Evolutionary conservation across 2,888 invertebrate genomes (phyloP).

Genomic region (Brenthis hecate): DNA sequence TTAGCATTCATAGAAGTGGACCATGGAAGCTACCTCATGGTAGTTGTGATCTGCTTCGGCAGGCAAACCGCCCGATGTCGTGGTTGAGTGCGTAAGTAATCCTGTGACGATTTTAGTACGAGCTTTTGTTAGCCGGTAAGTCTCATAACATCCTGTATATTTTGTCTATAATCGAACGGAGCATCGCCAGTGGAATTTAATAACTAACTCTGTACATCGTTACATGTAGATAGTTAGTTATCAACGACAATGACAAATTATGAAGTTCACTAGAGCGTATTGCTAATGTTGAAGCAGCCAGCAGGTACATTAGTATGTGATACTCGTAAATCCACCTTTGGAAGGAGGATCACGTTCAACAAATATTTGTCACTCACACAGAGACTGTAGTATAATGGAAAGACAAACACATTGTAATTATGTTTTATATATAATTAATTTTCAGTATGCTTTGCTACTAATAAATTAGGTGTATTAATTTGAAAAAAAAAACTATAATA

Average conservation of each 20-base stretch:
- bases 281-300: conserved; percentile 4
- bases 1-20: too few species aligned
- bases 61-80: too few species aligned
- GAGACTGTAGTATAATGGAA: conserved; percentile 61
- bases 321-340: conserved; percentile 62
- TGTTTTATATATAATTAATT: conserved; percentile 53
- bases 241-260: conserved; percentile 13
- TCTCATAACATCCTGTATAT: too few species aligned
- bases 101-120: too few species aligned
- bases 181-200: too few species aligned
- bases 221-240: not conserved
- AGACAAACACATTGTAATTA: conserved; percentile 64
- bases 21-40: too few species aligned
- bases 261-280: conserved; percentile 7
- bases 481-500: not conserved
- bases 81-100: too few species aligned
- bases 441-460: conserved; percentile 24
- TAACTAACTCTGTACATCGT: too few species aligned
- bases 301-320: conserved; percentile 37
- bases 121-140: too few species aligned
- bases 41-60: too few species aligned
- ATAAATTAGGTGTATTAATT: not conserved
- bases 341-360: conserved; percentile 74
- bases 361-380: conserved; percentile 71
- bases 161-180: too few species aligned